Percentiles rank a stretch among this genome's conserved stretches.
Evolutionary conservation across 2,888 invertebrate species (phyloP).

Genomic region (Phengaris alcon): DNA sequence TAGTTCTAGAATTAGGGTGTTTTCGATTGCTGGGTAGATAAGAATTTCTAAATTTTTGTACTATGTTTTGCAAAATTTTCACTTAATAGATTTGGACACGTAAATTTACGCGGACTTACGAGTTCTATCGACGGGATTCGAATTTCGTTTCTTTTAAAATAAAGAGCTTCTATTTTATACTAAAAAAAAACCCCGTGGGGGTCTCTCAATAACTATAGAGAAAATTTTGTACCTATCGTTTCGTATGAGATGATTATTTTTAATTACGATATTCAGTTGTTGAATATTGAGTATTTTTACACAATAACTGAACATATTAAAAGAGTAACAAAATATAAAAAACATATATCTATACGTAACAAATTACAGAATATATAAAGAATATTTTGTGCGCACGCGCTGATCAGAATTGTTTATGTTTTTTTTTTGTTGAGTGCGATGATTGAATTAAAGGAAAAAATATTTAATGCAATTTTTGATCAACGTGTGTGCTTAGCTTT

Average conservation of each 20-base stretch:
- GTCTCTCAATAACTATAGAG: constrained; percentile 52
- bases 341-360: constrained; percentile 54
- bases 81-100: constrained; percentile 76
- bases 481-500: constrained; percentile 57
- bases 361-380: constrained; percentile 48
- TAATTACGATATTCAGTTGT: constrained; percentile 69
- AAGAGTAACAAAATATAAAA: constrained; percentile 65
- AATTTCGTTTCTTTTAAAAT: constrained; percentile 41
- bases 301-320: constrained; percentile 73
- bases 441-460: constrained; percentile 31
- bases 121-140: constrained; percentile 37
- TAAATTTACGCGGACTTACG: constrained; percentile 52
- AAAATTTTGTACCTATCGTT: constrained; percentile 68
- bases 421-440: constrained; percentile 33
- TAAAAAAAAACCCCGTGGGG: constrained; percentile 58
- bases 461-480: constrained; percentile 45
- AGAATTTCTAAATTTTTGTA: constrained; percentile 78
- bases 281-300: constrained; percentile 77
- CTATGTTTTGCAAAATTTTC: constrained; percentile 80
- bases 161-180: constrained; percentile 71
- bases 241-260: constrained; percentile 74
- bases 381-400: constrained; percentile 61
- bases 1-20: constrained; percentile 74
- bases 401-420: constrained; percentile 47
- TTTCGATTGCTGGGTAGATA: constrained; percentile 69